Percentiles rank a stretch among this genome's conserved stretches.
These are phyloP conservation scores for Drosophila cyrtoloma DNA, from an alignment of 2,888 invertebrate species.

Conservation along the genomic window DNA sequence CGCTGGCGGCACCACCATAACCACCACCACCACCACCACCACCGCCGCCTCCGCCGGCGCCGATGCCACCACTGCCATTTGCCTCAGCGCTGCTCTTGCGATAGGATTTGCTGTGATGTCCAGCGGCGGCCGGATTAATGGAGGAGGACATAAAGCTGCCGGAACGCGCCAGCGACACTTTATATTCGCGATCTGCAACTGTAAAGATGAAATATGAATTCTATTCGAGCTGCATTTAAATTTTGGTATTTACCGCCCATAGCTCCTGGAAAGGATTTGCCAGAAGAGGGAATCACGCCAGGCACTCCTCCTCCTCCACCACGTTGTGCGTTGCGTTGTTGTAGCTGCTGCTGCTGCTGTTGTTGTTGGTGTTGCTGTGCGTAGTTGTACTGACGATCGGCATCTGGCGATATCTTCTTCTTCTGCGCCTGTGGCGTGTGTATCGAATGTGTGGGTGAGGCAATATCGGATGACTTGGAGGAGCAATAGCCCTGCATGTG, in stretches of 20 bases:
- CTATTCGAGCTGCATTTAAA: background rate
- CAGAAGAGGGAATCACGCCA: conserved; percentile 19
- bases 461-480: conserved; percentile 86
- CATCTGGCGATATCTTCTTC: conserved; percentile 86
- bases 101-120: conserved; percentile 82
- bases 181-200: conserved; percentile 73
- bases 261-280: conserved; percentile 51
- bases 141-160: conserved; percentile 85
- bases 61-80: conserved; percentile 67
- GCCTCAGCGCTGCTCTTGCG: conserved; percentile 82
- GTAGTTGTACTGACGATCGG: conserved; percentile 75
- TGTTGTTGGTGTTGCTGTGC: conserved; percentile 76
- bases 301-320: conserved; percentile 36
- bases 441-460: conserved; percentile 86
- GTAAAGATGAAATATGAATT: background rate
- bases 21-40: conserved; percentile 63
- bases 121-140: conserved; percentile 80
- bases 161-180: conserved; percentile 83
- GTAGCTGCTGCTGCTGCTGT: conserved; percentile 56
- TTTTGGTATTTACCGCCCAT: conserved; percentile 42
- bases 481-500: conserved; percentile 83
- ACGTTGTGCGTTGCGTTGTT: conserved; percentile 84
- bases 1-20: conserved; percentile 87
- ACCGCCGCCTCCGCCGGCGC: conserved; percentile 35
- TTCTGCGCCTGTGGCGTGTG: conserved; percentile 89